Evolutionary conservation across 2,888 invertebrate species (phyloP).

Genomic region (Mantis religiosa): DNA sequence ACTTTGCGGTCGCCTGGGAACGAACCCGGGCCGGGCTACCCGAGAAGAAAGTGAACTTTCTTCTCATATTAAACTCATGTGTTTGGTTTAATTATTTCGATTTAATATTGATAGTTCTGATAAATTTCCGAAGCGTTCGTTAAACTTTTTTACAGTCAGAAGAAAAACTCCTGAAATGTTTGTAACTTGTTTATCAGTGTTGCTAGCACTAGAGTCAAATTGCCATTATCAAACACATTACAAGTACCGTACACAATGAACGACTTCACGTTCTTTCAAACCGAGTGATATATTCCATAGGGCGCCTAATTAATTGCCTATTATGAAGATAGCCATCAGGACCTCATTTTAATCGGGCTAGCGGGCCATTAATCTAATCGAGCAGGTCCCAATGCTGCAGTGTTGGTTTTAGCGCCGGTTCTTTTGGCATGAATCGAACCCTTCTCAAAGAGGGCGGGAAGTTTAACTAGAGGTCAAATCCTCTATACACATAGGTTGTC

Average conservation of each 20-base stretch:
- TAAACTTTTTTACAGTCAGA: no score
- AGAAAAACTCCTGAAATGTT: no score
- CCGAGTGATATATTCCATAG: background rate
- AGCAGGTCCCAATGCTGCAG: background rate
- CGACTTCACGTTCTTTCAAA: background rate
- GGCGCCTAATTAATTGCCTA: background rate
- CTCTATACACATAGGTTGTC: background rate
- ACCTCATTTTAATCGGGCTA: background rate
- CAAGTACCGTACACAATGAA: background rate
- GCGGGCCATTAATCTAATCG: background rate
- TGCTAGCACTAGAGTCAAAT: background rate
- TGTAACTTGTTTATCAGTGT: background rate
- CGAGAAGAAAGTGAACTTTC: no score
- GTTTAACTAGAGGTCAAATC: background rate
- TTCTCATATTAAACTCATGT: no score
- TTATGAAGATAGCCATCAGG: background rate
- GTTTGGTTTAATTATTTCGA: no score
- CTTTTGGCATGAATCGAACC: background rate
- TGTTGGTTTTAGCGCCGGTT: slow-evolving; percentile 8
- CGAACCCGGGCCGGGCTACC: no score
- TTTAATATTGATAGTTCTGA: no score
- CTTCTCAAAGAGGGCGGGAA: background rate
- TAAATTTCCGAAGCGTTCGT: no score
- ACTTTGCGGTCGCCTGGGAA: no score
- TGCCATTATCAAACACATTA: background rate